Conservation (phyloP, 2,113 vertebrate species). For the Gadus macrocephalus region DNA sequence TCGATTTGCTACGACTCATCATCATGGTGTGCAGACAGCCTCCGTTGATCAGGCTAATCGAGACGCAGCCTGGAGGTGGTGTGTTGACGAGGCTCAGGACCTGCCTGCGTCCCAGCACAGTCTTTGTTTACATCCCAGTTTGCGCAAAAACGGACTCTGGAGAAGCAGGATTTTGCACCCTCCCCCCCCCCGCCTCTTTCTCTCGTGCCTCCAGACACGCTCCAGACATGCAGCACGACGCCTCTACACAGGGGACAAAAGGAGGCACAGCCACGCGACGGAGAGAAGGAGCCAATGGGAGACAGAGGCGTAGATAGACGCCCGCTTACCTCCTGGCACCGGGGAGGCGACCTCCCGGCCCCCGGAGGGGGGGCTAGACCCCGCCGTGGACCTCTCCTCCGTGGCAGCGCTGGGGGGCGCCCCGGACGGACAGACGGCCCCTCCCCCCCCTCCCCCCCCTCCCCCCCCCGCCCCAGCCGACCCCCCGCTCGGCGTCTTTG, state of each 20-base stretch:
- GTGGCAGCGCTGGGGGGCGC: constrained; percentile 18
- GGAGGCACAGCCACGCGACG: too few relatives aligned
- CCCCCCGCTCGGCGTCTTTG: constrained; percentile 20
- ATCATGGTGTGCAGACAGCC: constrained; percentile 29
- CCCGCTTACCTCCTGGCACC: constrained; percentile 61
- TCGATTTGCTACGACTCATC: constrained; percentile 2
- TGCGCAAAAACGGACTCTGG: too few relatives aligned
- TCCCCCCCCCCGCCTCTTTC: too few relatives aligned
- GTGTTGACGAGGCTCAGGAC: constrained; percentile 38
- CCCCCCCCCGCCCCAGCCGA: constrained; percentile 6
- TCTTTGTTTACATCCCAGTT: too few relatives aligned
- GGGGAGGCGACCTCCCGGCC: constrained; percentile 37
- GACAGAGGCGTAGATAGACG: not conserved
- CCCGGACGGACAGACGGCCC: too few relatives aligned
- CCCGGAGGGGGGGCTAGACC: constrained; percentile 43
- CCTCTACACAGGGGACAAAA: too few relatives aligned
- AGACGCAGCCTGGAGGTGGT: constrained; percentile 24
- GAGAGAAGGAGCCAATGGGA: too few relatives aligned
- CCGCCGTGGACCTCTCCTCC: constrained; percentile 6
- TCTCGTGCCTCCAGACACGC: too few relatives aligned
- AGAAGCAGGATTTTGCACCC: too few relatives aligned
- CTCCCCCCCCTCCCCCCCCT: not conserved
- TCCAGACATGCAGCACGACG: too few relatives aligned
- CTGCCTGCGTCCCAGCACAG: constrained; percentile 6
- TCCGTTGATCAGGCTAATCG: constrained; percentile 27